Percentiles rank a stretch among this genome's conserved stretches.
Conservation (phyloP, 2,797 vertebrate species). For the Pristis pectinata region DNA sequence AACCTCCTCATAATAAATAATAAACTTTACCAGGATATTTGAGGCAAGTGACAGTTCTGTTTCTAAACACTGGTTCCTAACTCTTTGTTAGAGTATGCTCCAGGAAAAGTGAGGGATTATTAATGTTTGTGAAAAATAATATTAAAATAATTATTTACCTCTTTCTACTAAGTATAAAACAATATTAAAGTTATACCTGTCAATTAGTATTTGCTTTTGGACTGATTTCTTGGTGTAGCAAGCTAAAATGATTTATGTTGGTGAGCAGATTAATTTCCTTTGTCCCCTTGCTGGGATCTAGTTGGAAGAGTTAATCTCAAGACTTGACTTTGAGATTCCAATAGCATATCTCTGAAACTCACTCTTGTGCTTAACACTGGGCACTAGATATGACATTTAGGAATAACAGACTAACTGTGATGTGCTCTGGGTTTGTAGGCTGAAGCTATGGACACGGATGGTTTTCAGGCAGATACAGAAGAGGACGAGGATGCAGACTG, state of each 20-base stretch:
- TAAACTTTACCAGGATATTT: not conserved
- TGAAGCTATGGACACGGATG: conserved; percentile 71
- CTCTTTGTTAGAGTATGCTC: not conserved
- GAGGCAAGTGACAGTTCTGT: not conserved
- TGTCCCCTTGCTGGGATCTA: not conserved
- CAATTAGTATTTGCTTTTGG: not conserved
- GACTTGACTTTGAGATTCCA: not conserved
- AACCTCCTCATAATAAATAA: no score
- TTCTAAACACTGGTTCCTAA: not conserved
- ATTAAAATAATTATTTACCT: not conserved
- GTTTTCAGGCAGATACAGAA: conserved; percentile 92
- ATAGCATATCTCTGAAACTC: not conserved
- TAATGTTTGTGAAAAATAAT: not conserved
- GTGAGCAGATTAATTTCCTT: not conserved
- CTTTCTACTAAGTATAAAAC: not conserved
- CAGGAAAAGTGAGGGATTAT: not conserved
- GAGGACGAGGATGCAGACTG: conserved; percentile 82
- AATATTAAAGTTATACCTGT: not conserved
- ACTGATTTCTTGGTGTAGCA: not conserved
- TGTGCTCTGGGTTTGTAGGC: conserved; percentile 47
- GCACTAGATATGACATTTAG: not conserved
- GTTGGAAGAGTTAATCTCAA: not conserved
- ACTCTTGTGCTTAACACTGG: not conserved
- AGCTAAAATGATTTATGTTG: not conserved
- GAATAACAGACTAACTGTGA: not conserved